Conservation (phyloP, 1,140 invertebrate genomes). For the Drosophila insularis region DNA sequence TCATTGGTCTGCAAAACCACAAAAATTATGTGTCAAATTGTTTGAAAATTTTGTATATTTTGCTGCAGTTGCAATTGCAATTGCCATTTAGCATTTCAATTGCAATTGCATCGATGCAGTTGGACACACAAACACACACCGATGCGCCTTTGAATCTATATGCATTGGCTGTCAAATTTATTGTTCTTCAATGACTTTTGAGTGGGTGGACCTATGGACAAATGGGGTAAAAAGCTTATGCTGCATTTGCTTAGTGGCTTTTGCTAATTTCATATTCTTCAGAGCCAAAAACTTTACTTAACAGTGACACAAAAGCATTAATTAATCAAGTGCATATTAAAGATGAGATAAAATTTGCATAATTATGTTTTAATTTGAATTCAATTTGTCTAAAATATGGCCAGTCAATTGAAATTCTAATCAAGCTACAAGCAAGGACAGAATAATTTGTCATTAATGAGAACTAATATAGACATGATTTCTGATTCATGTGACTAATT, state of each 20-base stretch:
- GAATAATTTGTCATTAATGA: not conserved
- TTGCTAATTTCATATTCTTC: conserved; percentile 35
- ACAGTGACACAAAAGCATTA: conserved; percentile 26
- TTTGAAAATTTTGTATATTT: conserved; percentile 66
- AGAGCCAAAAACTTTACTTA: conserved; percentile 14
- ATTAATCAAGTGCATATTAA: not conserved
- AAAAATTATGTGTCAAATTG: conserved; percentile 75
- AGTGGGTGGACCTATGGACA: not conserved
- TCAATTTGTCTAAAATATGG: too few relatives aligned
- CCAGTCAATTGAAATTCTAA: not conserved
- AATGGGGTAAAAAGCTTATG: conserved; percentile 37
- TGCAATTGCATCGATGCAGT: conserved; percentile 22
- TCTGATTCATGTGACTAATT: not conserved
- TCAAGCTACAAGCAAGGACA: not conserved
- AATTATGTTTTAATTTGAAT: too few relatives aligned
- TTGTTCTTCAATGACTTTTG: conserved; percentile 45
- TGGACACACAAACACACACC: not conserved
- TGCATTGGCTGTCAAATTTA: conserved; percentile 44
- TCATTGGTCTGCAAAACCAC: conserved; percentile 43
- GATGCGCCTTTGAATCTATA: conserved; percentile 25
- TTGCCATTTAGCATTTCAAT: not conserved
- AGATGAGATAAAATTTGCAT: too few relatives aligned
- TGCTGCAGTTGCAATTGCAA: conserved; percentile 60
- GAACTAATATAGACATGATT: not conserved
- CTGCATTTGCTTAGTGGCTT: conserved; percentile 75